Conservation (phyloP, 2,113 vertebrate genomes). For the Muntiacus muntjak region DNA sequence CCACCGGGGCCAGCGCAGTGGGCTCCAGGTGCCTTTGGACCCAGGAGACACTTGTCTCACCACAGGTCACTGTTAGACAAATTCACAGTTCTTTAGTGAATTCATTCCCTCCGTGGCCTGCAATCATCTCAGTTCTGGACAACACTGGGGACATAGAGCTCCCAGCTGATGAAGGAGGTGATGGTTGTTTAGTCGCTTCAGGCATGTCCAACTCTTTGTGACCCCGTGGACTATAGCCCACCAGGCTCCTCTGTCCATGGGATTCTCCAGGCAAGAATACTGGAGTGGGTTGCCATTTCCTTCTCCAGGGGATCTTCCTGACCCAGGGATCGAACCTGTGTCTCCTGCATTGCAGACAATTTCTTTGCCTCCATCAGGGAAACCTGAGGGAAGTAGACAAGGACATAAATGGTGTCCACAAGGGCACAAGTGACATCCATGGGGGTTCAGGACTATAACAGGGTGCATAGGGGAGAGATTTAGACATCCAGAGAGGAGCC, state of each 20-base stretch:
- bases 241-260: background rate
- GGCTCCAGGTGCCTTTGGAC: background rate
- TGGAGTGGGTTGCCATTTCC: background rate
- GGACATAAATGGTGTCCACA: background rate
- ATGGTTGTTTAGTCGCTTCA: fast-evolving
- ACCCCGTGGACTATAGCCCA: background rate
- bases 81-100: background rate
- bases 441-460: fast-evolving
- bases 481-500: background rate
- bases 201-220: fast-evolving
- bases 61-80: background rate
- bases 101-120: background rate
- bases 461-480: fast-evolving
- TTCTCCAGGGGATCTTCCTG: background rate
- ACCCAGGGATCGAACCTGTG: background rate
- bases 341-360: background rate
- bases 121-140: background rate
- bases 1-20: background rate
- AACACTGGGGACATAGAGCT: fast-evolving
- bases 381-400: background rate
- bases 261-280: background rate
- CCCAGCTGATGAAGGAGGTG: background rate
- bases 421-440: fast-evolving
- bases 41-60: background rate
- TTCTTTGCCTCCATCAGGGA: background rate